A percentile compares a stretch with the other conserved stretches of the same genome.
These are phyloP conservation scores for Drosophila subquinaria DNA, from an alignment of 2,888 invertebrate species.

Conservation along the genomic window DNA sequence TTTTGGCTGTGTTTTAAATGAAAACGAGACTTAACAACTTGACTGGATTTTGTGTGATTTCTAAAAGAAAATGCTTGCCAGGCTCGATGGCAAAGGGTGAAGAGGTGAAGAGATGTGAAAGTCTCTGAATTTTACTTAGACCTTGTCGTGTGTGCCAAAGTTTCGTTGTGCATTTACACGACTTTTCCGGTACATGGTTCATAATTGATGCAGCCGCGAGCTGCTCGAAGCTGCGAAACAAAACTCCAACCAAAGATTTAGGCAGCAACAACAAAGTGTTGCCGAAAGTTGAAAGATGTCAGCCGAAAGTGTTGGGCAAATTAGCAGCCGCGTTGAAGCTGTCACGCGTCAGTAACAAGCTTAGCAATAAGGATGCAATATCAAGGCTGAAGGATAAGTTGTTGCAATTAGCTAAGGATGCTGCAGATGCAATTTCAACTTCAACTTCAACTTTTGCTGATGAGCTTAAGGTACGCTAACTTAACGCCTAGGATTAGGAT, in stretches of 20 bases:
- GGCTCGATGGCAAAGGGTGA: conserved; percentile 4
- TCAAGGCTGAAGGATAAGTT: conserved; percentile 31
- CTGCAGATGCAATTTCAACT: neutral
- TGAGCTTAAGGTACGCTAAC: conserved; percentile 39
- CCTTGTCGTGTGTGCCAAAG: conserved; percentile 44
- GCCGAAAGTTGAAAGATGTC: conserved; percentile 69
- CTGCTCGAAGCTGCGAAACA: conserved; percentile 37
- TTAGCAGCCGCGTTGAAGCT: conserved; percentile 66
- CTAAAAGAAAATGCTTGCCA: conserved; percentile 50
- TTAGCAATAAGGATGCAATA: conserved; percentile 7
- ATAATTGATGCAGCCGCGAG: conserved; percentile 76
- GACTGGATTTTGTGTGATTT: conserved; percentile 68
- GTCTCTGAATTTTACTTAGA: conserved; percentile 4
- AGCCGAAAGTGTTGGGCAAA: conserved; percentile 73
- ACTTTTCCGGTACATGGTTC: conserved; percentile 62
- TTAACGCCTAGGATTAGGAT: conserved; percentile 9
- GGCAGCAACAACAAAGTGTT: conserved; percentile 30
- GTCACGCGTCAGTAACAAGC: conserved; percentile 62
- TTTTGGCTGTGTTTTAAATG: conserved; percentile 55
- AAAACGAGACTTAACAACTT: conserved; percentile 65
- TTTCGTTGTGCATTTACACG: conserved; percentile 70
- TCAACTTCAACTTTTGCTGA: neutral
- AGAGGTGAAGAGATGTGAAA: neutral
- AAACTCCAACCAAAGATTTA: conserved; percentile 61
- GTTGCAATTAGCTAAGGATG: neutral